A percentile compares a stretch with the other conserved stretches of the same genome.
Conservation (phyloP, 2,888 invertebrate genomes). For the Ochropacha duplaris region DNA sequence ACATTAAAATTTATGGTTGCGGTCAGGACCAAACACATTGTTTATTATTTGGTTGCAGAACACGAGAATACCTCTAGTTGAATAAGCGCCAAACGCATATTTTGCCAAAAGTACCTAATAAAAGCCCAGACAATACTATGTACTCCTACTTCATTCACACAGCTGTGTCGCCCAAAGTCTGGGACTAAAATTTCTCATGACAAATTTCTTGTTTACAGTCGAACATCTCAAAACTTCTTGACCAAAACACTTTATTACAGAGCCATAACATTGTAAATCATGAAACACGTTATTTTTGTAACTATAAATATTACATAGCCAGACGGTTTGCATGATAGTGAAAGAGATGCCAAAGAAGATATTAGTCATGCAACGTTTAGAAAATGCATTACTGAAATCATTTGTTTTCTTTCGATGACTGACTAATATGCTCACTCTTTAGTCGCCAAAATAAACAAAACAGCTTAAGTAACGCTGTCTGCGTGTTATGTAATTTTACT, state of each 20-base stretch:
- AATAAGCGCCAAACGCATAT: constrained; percentile 72
- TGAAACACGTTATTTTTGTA: constrained; percentile 13
- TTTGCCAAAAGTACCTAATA: constrained; percentile 72
- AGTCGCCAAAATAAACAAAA: not conserved
- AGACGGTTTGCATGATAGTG: constrained; percentile 26
- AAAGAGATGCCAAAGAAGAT: constrained; percentile 36
- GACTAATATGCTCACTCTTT: not conserved
- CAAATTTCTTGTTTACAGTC: constrained; percentile 15
- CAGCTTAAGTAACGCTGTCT: too few relatives aligned
- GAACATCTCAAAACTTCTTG: not conserved
- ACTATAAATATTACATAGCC: constrained; percentile 13
- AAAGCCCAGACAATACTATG: constrained; percentile 65
- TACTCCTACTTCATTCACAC: constrained; percentile 35
- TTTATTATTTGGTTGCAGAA: constrained; percentile 58
- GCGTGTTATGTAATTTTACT: too few relatives aligned
- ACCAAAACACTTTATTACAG: not conserved
- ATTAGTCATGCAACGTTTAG: constrained; percentile 37
- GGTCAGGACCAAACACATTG: constrained; percentile 46
- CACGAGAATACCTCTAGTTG: constrained; percentile 58
- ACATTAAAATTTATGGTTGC: constrained; percentile 31
- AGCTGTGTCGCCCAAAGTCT: constrained; percentile 39
- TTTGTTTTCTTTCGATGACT: constrained; percentile 11
- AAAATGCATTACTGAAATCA: constrained; percentile 21
- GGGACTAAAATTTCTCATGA: constrained; percentile 29
- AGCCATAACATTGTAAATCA: constrained; percentile 14